These are phyloP conservation scores for Phalacrocorax carbo DNA, from an alignment of 2,113 vertebrate genomes.

Conservation along the genomic window DNA sequence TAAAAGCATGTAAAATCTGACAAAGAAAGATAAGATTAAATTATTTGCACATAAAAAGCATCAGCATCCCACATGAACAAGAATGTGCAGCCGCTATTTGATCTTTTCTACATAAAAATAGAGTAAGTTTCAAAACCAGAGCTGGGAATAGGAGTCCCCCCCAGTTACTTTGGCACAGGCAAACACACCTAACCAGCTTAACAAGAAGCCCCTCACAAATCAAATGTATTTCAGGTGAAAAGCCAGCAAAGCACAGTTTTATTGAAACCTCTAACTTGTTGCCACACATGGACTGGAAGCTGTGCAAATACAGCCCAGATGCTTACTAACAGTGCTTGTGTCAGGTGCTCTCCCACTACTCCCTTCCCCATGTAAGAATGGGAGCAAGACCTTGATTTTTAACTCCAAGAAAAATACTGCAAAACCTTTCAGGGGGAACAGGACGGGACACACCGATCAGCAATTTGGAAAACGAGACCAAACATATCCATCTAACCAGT, in stretches of 20 bases:
- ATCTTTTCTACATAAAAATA: background rate
- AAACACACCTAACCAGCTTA: background rate
- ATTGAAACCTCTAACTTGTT: background rate
- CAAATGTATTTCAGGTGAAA: background rate
- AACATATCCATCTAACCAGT: background rate
- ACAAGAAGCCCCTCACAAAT: background rate
- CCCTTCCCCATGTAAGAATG: background rate
- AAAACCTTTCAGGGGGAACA: background rate
- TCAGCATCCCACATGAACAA: background rate
- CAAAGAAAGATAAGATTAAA: conserved; percentile 74
- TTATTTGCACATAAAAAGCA: conserved; percentile 46
- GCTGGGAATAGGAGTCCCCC: background rate
- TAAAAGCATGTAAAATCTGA: conserved; percentile 98
- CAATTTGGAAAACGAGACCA: background rate
- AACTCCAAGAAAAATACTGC: background rate
- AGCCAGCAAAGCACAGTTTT: background rate
- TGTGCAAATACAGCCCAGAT: background rate
- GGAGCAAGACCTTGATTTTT: background rate
- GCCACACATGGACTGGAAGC: background rate
- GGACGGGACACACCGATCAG: background rate
- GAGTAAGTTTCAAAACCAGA: background rate
- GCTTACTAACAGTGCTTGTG: too few species aligned
- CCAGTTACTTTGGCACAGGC: background rate
- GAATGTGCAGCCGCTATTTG: background rate
- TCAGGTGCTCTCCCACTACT: background rate